phyloP scores from a whole-genome alignment of 1,140 invertebrate genomes.

The Apocrypta bakeri region DNA sequence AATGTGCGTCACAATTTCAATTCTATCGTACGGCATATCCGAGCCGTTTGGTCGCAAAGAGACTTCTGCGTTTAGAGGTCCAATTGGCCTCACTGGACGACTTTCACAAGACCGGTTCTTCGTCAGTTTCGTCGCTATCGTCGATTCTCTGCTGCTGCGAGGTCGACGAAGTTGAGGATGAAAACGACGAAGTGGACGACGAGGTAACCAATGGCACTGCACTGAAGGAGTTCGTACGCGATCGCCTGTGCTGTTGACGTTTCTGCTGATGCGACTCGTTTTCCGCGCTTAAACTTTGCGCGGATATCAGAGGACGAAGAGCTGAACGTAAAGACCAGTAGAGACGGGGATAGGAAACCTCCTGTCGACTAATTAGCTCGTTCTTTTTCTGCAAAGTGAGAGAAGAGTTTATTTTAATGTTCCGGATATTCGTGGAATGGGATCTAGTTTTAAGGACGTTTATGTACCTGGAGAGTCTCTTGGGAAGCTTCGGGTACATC shows the following conservation, averaged over 20 bases:
- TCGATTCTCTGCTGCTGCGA: conserved; percentile 56
- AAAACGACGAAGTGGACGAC: conserved; percentile 48
- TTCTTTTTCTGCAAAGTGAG: conserved; percentile 60
- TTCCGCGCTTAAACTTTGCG: conserved; percentile 57
- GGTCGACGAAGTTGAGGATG: background rate
- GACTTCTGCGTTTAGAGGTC: conserved; percentile 34
- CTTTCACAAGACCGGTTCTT: conserved; percentile 68
- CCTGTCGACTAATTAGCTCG: conserved; percentile 83
- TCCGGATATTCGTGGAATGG: too few relatives aligned
- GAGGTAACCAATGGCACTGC: conserved; percentile 54
- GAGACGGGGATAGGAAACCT: conserved; percentile 83
- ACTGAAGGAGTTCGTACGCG: conserved; percentile 60
- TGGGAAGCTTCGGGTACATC: conserved; percentile 80
- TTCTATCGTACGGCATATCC: conserved; percentile 22
- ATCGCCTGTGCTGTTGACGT: conserved; percentile 60
- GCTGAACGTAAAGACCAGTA: conserved; percentile 82
- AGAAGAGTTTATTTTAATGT: too few relatives aligned
- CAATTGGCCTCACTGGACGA: background rate
- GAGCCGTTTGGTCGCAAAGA: conserved; percentile 29
- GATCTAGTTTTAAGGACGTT: too few relatives aligned
- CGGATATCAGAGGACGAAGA: conserved; percentile 80
- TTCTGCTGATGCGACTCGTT: conserved; percentile 50
- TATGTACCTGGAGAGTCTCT: conserved; percentile 76
- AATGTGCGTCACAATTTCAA: conserved; percentile 28
- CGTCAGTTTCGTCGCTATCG: conserved; percentile 70